Evolutionary conservation across 2,888 invertebrate genomes (phyloP), one percentile per base, ranked within the genome.

Genomic region (Epinotia ramella): DNA sequence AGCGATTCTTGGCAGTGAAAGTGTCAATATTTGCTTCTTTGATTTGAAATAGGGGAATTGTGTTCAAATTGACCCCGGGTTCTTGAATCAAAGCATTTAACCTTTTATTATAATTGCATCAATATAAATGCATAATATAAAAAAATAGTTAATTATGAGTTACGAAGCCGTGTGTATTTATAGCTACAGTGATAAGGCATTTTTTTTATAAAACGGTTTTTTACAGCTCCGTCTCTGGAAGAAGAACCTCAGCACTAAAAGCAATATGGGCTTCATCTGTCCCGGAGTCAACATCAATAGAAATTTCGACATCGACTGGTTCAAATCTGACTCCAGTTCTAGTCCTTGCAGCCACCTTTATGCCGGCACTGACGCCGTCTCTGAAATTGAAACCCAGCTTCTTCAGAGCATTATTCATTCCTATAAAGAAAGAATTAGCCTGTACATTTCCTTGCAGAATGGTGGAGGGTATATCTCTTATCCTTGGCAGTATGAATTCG

Each of bases 391-490:
- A 89, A 95, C 95, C 0, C 84, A 83, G 62, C 89, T 95, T 77
- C 85, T 97, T 1, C 89, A 95, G 12, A 91, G 95, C 75, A 91
- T 96, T 46, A 87, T 97, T 64, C 82, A 95, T 69, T 84, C 90
- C 0, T 88, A 95, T 20, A 90, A 91, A 0, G 84, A 88, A 0
- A 88, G 91, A 59, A 88, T 96, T 11, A 94, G 95, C 79, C 88
- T 96, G 78, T 98, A 97, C 84, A 83, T 97, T 46, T 96, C 97
- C 0, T 86, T 98, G 56, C 98, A 98, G 87, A 96, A 97, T n/a
- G 97, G 95, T 82, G 97, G 97, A 69, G 95, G 95, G 40, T 96
- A 95, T 78, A 82, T 97, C 9, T 89, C 97, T 0, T 96, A 96
- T 82, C 97, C 97, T 1, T 97, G 96, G 96, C 96, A 96, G 59